phyloP scores from a whole-genome alignment of 2,797 vertebrate genomes.

The Manis javanica region DNA sequence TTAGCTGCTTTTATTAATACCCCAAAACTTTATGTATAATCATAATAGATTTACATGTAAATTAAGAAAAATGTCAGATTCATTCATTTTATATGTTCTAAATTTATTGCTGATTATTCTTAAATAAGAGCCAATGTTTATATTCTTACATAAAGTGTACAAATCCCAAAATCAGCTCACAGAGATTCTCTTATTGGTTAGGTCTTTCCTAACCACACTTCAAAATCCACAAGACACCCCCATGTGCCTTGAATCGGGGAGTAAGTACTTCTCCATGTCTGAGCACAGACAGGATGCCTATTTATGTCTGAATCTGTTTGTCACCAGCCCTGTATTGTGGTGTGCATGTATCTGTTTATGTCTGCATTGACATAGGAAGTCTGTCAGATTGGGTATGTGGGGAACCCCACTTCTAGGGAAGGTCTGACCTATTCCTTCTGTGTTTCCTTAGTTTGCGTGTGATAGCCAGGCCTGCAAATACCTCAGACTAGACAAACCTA shows the following conservation, averaged over 20 bases:
- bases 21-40: slow-evolving; percentile 8
- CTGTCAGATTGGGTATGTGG: too few species aligned
- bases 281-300: not conserved
- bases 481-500: not conserved
- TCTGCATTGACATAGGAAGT: not conserved
- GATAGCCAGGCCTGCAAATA: not conserved
- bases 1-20: slow-evolving; percentile 10
- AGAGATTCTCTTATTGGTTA: not conserved
- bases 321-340: not conserved
- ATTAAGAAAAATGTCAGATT: slow-evolving; percentile 2
- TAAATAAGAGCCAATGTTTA: not conserved
- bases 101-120: not conserved
- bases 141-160: not conserved
- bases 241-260: not conserved
- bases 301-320: not conserved
- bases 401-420: not conserved
- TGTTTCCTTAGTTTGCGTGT: not conserved
- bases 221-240: not conserved
- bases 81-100: not conserved
- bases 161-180: not conserved
- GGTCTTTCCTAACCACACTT: not conserved
- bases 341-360: not conserved
- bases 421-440: not conserved
- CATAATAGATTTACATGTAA: slow-evolving; percentile 12
- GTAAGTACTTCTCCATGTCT: not conserved